Evolutionary conservation across 2,113 vertebrate species (phyloP), one percentile per base, ranked within the genome.

Genomic region (Solenodon paradoxus): DNA sequence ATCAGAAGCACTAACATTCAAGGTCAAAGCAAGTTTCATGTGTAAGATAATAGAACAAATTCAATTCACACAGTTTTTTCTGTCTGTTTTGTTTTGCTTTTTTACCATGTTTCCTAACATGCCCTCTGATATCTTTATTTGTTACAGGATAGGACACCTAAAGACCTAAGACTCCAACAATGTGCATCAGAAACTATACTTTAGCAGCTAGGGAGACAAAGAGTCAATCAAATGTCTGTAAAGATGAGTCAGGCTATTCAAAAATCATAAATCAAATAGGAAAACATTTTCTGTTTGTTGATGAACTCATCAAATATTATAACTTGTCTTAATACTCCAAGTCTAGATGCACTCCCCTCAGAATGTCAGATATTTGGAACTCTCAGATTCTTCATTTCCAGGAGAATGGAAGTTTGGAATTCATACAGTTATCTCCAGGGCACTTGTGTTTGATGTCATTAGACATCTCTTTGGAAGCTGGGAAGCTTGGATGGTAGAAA

Each of bases 391-490:
- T 63, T 92, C 42, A 87, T 83, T 97, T 59, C 42, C 49, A 90
- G 68, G 94, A 92, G 26, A 89, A 16, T 8, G 71, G 10, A 63
- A 93, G 1, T 13, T 9, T 47, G 79, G 32, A 79, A 5, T 72
- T 59, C 9, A 81, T 88, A 26, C 30, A 74, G 57, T 69, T 87
- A 9, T 49, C 40, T 96, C 19, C 19, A 66, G 47, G 64, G 82
- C 69, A 95, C 19, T 6, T 6, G 12, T 94, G 1, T 28, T 64
- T 94, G 40, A 79, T 96, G 94, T 71, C 7, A 68, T 97, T 94
- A 96, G 57, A 96, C 86, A 97, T 88, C 87, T 82, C 87, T 97
- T 89, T 86, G 42, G 35, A 98, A 97, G 0, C 3, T 59, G 22
- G 22, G 53, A 94, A 75, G 77, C 3, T 95, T 61, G 92, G 6